Conservation (phyloP, 2,888 invertebrate species). For the Ceratothoa steindachneri region DNA sequence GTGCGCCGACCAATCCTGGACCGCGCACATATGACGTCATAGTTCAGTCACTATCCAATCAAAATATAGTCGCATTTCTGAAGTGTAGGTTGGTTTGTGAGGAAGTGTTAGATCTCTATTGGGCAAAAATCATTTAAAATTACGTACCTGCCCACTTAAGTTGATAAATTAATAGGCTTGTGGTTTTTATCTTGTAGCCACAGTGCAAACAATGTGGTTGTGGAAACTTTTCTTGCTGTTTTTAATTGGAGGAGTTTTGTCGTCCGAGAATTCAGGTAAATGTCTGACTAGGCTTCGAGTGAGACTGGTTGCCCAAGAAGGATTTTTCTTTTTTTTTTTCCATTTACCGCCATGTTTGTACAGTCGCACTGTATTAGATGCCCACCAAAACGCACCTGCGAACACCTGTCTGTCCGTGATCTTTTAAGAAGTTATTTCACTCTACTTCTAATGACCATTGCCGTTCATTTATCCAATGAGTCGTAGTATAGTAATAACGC, state of each 20-base stretch:
- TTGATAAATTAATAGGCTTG: conserved; percentile 5
- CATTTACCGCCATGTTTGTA: background rate
- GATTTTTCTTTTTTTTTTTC: background rate
- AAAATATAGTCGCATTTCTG: conserved; percentile 4
- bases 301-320: background rate
- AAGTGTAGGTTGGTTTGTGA: conserved; percentile 5
- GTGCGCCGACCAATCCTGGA: background rate
- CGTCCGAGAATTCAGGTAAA: conserved; percentile 11
- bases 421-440: background rate
- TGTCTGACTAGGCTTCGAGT: background rate
- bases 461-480: background rate
- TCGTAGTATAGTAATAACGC: background rate
- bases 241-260: background rate
- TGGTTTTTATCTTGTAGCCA: background rate
- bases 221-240: background rate
- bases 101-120: conserved; percentile 5
- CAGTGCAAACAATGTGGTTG: conserved; percentile 1
- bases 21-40: conserved; percentile 7
- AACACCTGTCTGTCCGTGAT: background rate
- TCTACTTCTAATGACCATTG: background rate
- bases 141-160: background rate
- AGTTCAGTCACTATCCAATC: conserved; percentile 2
- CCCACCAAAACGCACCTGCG: background rate
- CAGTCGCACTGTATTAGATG: background rate
- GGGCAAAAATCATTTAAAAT: background rate